Conservation (phyloP, 1,140 invertebrate genomes). For the Drosophila pruinosa region DNA sequence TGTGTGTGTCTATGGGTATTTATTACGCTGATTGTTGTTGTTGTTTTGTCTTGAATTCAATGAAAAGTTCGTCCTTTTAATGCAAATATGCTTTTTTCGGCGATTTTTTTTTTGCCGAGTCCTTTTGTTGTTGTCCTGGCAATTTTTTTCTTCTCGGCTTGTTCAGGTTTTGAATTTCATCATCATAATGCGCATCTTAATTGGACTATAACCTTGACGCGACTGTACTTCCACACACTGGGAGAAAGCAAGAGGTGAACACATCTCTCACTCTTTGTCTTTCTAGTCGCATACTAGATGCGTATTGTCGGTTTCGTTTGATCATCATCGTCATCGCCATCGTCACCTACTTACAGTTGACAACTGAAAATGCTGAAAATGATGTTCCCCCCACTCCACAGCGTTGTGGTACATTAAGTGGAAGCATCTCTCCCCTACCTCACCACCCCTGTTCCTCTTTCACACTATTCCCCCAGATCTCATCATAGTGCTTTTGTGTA, state of each 20-base stretch:
- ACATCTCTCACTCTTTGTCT: conserved; percentile 10
- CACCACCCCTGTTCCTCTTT: background rate
- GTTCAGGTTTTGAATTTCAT: conserved; percentile 60
- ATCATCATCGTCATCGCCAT: conserved; percentile 3
- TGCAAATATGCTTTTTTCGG: conserved; percentile 43
- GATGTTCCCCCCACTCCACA: conserved; percentile 27
- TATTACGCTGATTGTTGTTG: conserved; percentile 32
- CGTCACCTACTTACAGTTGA: conserved; percentile 32
- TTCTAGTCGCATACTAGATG: background rate
- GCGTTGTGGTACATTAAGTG: background rate
- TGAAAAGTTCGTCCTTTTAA: conserved; percentile 72
- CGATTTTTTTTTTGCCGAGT: conserved; percentile 36
- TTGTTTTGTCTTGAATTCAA: conserved; percentile 45
- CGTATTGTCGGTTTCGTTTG: conserved; percentile 18
- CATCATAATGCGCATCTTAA: conserved; percentile 46
- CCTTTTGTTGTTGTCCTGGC: conserved; percentile 34
- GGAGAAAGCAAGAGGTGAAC: background rate
- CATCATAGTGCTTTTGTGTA: conserved; percentile 30
- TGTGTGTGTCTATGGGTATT: conserved; percentile 27
- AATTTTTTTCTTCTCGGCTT: conserved; percentile 12
- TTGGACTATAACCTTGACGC: conserved; percentile 41
- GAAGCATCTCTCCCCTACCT: background rate
- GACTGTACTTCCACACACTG: background rate
- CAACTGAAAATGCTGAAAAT: conserved; percentile 64
- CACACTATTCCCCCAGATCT: conserved; percentile 27